phyloP scores from a whole-genome alignment of 2,113 vertebrate genomes.

The Saguinus imperator region DNA sequence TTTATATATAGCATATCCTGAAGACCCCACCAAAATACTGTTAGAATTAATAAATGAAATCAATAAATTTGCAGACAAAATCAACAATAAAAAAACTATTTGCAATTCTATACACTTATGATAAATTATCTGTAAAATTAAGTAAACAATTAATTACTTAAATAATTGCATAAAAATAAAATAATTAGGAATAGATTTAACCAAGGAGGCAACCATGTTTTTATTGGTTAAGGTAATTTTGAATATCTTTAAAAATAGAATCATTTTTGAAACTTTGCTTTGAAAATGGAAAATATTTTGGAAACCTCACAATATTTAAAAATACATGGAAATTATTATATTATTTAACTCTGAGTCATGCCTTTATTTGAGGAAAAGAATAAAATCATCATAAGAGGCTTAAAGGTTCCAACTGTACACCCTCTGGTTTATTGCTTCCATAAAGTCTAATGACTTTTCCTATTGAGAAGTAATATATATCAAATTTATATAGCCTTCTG shows the following conservation, averaged over 20 bases:
- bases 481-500: conserved; percentile 26
- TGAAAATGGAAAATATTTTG: not conserved
- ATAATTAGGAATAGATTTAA: not conserved
- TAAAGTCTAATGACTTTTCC: conserved; percentile 49
- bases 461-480: conserved; percentile 24
- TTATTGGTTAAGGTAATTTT: not conserved
- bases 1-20: not conserved
- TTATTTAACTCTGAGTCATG: conserved; percentile 14
- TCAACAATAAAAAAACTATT: not conserved
- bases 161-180: not conserved
- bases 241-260: not conserved
- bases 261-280: conserved; percentile 19
- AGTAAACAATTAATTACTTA: conserved; percentile 18
- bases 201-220: not conserved
- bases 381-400: not conserved
- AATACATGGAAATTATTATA: not conserved
- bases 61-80: not conserved
- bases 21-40: not conserved
- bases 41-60: not conserved
- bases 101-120: not conserved
- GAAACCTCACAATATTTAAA: conserved; percentile 1
- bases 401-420: not conserved
- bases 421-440: conserved; percentile 1
- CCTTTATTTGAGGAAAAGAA: not conserved
- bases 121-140: not conserved